Evolutionary conservation across 2,888 invertebrate genomes (phyloP), one percentile per base, ranked within the genome.

Genomic region (Hydriomena furcata): DNA sequence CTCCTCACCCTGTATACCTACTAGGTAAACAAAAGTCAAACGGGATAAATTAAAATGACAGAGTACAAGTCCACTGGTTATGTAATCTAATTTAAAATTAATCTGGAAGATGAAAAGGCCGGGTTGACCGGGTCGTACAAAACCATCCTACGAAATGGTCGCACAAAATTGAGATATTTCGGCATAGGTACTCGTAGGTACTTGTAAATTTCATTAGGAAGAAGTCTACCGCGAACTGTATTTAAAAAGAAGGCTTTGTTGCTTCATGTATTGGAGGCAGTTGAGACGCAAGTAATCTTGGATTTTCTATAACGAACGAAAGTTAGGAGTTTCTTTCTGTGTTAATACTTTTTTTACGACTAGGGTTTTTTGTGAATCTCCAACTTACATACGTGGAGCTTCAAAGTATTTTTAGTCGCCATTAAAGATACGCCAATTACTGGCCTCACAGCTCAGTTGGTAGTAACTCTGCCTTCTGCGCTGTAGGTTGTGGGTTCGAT

Each of bases 71-170:
- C 78, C 68, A 66, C 66, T 66, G 68, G 74, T 73, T 80, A 83
- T 84, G 75, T 82, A 78, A 84, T 82, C 76, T 79, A 81, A 84
- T 83, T 83, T 79, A 76, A 83, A 84, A 83, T 82, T 83, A 83
- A 84, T 83, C 82, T 79, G 62, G 52, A 66, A 78, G 78, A 82
- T 81, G 82, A 82, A 82, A 81, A 82, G 80, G 68, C 62, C 61
- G 71, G 66, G 65, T 60, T 63, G 65, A 61, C 60, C 59, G 61
- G 54, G 59, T 57, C 62, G 60, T 54, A 57, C 64, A 64, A 23
- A 41, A 42, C 38, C 31, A 28, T 27, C 31, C 35, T 41, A 32
- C 47, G 7, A 42, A 52, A 46, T 52, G 58, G 61, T 58, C 60
- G 60, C 57, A 55, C 61, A 64, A 76, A 80, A 79, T 77, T 71